Evolutionary conservation across 1,140 invertebrate species (phyloP).

Genomic region (Panagrolaimus sp.): DNA sequence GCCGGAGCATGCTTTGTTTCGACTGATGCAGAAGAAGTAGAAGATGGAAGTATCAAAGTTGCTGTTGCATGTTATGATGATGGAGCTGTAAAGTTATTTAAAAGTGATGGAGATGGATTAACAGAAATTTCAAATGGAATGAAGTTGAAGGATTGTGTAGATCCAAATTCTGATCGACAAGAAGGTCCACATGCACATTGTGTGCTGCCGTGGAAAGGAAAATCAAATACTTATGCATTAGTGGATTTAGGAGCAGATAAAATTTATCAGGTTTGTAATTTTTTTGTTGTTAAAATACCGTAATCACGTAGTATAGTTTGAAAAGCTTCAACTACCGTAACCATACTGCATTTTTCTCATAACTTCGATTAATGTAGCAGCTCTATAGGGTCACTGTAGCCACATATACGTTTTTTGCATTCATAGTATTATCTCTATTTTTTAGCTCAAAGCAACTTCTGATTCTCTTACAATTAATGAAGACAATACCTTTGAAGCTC

Average conservation of each 20-base stretch:
- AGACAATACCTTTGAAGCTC: not conserved
- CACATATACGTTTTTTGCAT: too few relatives aligned
- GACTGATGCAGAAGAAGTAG: not conserved
- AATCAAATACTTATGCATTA: not conserved
- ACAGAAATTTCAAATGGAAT: not conserved
- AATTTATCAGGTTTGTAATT: constrained; percentile 17
- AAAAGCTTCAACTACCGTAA: too few relatives aligned
- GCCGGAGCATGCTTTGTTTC: constrained; percentile 8
- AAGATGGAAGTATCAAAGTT: not conserved
- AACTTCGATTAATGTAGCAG: too few relatives aligned
- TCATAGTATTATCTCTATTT: too few relatives aligned
- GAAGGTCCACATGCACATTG: constrained; percentile 21
- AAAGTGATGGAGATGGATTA: not conserved
- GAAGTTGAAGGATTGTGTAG: constrained; percentile 4
- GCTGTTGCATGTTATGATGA: constrained; percentile 17
- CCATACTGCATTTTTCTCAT: too few relatives aligned
- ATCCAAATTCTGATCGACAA: constrained; percentile 15
- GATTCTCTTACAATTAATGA: not conserved
- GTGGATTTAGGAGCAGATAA: constrained; percentile 16
- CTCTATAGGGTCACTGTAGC: too few relatives aligned
- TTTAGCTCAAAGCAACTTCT: not conserved
- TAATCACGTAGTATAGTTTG: too few relatives aligned
- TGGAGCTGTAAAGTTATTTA: constrained; percentile 15
- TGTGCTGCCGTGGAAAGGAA: not conserved
- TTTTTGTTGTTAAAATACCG: not conserved